Percentiles rank a stretch among this genome's conserved stretches.
These are phyloP conservation scores for Struthidea cinerea DNA, from an alignment of 2,113 vertebrate genomes.

Conservation along the genomic window DNA sequence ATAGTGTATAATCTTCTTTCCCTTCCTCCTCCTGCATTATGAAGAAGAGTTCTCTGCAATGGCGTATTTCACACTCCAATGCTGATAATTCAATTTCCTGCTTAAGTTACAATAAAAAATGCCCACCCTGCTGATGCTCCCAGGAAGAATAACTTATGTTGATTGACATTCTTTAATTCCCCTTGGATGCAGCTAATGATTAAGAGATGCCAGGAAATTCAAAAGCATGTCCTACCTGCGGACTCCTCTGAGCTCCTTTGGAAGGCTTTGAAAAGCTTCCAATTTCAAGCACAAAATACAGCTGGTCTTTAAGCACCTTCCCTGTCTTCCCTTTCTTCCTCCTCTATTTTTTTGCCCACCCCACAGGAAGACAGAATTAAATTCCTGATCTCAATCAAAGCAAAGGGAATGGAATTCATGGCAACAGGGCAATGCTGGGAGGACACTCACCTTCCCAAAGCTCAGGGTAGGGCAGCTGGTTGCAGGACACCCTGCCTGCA, in stretches of 20 bases:
- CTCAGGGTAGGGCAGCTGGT: neutral
- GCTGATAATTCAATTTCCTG: constrained; percentile 62
- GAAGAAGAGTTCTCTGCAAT: constrained; percentile 17
- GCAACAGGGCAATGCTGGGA: neutral
- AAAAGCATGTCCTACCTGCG: constrained; percentile 11
- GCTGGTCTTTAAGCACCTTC: neutral
- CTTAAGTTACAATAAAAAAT: constrained; percentile 51
- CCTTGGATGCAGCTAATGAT: constrained; percentile 50
- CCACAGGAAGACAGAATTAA: neutral
- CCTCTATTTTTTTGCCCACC: neutral
- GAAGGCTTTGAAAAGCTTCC: constrained; percentile 44
- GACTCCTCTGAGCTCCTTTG: constrained; percentile 25
- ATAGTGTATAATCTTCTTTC: constrained; percentile 45
- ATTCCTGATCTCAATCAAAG: neutral
- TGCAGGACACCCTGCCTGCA: neutral
- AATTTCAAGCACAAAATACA: neutral
- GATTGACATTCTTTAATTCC: constrained; percentile 56
- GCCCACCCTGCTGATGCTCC: constrained; percentile 36
- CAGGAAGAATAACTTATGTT: constrained; percentile 52
- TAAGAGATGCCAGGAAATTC: constrained; percentile 43
- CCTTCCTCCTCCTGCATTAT: neutral
- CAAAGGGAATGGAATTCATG: neutral
- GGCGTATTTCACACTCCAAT: neutral
- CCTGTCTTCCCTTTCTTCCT: neutral
- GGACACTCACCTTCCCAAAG: neutral